Evolutionary conservation across 2,113 vertebrate species (phyloP).

Genomic region (Artemisiospiza belli): DNA sequence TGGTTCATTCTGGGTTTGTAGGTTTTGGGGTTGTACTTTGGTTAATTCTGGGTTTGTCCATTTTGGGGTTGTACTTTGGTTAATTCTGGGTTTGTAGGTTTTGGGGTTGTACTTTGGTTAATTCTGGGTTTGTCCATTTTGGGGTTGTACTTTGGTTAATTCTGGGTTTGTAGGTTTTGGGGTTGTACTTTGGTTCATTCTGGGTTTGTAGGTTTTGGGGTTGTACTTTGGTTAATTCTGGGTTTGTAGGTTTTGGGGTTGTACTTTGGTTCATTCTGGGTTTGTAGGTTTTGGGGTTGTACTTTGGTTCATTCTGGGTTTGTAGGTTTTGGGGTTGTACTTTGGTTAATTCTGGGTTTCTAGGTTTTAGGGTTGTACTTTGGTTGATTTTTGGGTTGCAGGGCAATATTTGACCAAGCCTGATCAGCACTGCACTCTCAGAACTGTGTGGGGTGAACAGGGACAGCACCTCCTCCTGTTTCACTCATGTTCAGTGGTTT

Average conservation of each 20-base stretch:
- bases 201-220: neutral
- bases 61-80: neutral
- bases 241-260: no score
- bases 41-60: neutral
- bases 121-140: no score
- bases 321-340: neutral
- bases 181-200: no score
- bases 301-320: rapidly evolving
- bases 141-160: no score
- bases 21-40: neutral
- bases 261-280: no score
- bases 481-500: neutral
- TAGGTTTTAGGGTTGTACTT: neutral
- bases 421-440: rapidly evolving
- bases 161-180: neutral
- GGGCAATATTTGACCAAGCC: neutral
- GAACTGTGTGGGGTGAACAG: neutral
- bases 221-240: neutral
- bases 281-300: no score
- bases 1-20: rapidly evolving
- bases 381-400: neutral
- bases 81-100: neutral
- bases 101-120: no score
- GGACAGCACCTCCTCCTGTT: neutral
- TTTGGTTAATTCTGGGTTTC: neutral